phyloP scores from a whole-genome alignment of 1,140 invertebrate genomes.

The Papilio helenus region DNA sequence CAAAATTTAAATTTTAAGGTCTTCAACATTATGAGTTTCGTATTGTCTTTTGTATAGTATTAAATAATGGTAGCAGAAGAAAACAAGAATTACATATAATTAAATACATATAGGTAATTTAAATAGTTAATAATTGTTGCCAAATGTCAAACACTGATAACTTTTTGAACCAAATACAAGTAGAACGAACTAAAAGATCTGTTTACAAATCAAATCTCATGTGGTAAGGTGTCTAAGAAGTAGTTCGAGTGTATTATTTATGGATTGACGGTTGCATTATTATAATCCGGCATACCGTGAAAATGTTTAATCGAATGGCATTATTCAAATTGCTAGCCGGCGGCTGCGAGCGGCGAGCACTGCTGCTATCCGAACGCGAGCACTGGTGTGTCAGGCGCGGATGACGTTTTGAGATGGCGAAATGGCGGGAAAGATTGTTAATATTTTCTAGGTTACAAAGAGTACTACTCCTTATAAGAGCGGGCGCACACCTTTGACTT shows the following conservation, averaged over 20 bases:
- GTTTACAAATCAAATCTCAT: constrained; percentile 7
- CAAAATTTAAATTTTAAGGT: background rate
- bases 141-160: too few relatives aligned
- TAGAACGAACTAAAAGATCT: background rate
- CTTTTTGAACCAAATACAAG: too few relatives aligned
- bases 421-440: constrained; percentile 41
- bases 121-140: too few relatives aligned
- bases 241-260: constrained; percentile 24
- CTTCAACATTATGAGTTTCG: too few relatives aligned
- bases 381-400: constrained; percentile 1
- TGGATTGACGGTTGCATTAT: constrained; percentile 40
- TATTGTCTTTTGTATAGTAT: too few relatives aligned
- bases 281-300: constrained; percentile 43
- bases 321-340: constrained; percentile 51
- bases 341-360: constrained; percentile 34
- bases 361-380: constrained; percentile 23
- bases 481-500: too few relatives aligned
- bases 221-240: constrained; percentile 22
- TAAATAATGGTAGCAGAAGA: too few relatives aligned
- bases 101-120: too few relatives aligned
- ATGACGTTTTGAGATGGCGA: constrained; percentile 34
- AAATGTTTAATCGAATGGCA: constrained; percentile 51
- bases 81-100: too few relatives aligned
- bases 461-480: too few relatives aligned
- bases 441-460: constrained; percentile 14